Conservation (phyloP, 2,797 vertebrate genomes). For the Lophotriccus pileatus region DNA sequence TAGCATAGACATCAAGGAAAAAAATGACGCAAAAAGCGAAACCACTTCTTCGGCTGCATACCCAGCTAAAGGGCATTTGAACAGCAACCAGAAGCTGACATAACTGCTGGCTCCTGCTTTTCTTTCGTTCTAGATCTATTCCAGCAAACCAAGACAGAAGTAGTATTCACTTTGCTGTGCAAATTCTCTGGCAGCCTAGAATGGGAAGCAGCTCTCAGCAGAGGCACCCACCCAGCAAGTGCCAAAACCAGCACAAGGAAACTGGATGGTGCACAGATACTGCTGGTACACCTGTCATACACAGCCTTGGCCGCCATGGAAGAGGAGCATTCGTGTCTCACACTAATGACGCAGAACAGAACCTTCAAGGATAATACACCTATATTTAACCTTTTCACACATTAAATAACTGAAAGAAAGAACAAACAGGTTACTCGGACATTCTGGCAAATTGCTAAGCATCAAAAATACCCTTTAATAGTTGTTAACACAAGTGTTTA, state of each 20-base stretch:
- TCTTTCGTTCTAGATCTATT: neutral
- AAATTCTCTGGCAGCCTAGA: neutral
- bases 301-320: neutral
- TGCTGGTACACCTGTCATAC: neutral
- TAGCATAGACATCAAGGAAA: accelerated
- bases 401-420: neutral
- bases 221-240: neutral
- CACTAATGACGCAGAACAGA: neutral
- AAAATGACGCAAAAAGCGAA: neutral
- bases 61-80: neutral
- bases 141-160: neutral
- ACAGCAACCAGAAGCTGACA: neutral
- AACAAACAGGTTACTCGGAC: neutral
- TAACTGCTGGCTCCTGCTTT: neutral
- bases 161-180: neutral
- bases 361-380: neutral
- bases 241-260: neutral
- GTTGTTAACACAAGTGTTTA: accelerated
- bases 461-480: neutral
- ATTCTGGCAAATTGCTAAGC: neutral
- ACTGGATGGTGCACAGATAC: neutral
- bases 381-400: neutral
- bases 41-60: neutral
- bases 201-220: neutral
- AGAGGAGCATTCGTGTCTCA: neutral